Evolutionary conservation across 2,888 invertebrate genomes (phyloP), one percentile per base, ranked within the genome.

Genomic region (Cyclophora punctaria): DNA sequence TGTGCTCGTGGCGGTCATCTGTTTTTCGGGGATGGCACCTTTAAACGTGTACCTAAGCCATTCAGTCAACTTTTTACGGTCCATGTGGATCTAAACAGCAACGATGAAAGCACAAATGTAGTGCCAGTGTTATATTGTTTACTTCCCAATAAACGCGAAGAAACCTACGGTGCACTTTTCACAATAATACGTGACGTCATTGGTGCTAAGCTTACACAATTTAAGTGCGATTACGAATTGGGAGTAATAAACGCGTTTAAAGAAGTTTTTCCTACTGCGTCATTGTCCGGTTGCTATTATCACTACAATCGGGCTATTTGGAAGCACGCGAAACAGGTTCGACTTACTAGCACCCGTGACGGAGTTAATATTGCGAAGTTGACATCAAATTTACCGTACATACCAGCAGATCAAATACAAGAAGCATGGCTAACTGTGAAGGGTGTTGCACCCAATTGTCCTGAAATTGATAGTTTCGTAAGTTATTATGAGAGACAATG

Each of bases 191-290:
- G 37, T 37, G 37, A 5, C 4, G 37, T 37, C 37, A 37, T 37
- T 37, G 37, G 37, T 37, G 37, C 37, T 20, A 20, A 20, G 20
- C 20, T 20, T 20, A 20, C 20, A 20, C 20, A 20, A 44, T 52
- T 47, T 43, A 52, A 52, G 34, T 49, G 47, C 34, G 52, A 49
- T 35, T 48, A 49, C 7, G 52, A 52, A 46, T 42, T 52, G 37
- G 52, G 46, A 34, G 46, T 48, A 48, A 48, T 51, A 33, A 46
- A 51, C 40, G 48, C 51, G 20, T 44, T 51, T 7, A 46, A 46
- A 44, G 44, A 43, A n/a, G 48, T 46, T 35, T 51, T 46, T 44
- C 51, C 48, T 34, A 48, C 41, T 35, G 48, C 48, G 46, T n/a
- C 20, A 35, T 20, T 51, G 34, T 44, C 44, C 35, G 51, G 51